Evolutionary conservation across 2,888 invertebrate species (phyloP), one percentile per base, ranked within the genome.

Genomic region (Rhagonycha fulva): DNA sequence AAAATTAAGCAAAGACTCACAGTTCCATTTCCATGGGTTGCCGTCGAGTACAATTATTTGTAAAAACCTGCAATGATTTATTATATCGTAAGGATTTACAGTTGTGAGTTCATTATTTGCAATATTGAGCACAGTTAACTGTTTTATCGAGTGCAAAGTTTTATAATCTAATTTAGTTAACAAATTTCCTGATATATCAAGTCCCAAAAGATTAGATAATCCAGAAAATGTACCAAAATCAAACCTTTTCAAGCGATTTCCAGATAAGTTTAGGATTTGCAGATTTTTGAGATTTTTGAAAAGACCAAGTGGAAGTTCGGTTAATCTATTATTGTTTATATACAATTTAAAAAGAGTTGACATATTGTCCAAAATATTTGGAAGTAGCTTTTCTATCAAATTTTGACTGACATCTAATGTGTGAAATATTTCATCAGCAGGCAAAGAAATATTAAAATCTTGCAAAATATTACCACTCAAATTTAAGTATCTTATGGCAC

Each of bases 21-120:
- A 78, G 24, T 67, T 71, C 78, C 78, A 78, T 5, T 67, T 71
- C 78, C 78, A 78, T 5, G 28, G 66, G 66, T 78, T 78, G 23
- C 69, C 32, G 66, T 73, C 19, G 30, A 78, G 14, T 26, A 61
- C 26, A 28, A 76, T 26, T 14, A 4, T 24, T 14, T 23, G 62
- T 9, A 68, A 62, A 19, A 12, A 0, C 5, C 30, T 72, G 26
- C 66, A 23, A 68, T 70, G 30, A 23, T 72, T 28, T 30, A 63
- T 4, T 62, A 76, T 10, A 70, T 74, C 68, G 23, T 62, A 60
- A 4, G 72, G 67, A 14, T 70, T 70, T 72, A 76, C 30, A 3
- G 72, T 61, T 7, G 71, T 68, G 4, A 78, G 69, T 9, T 71
- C 30, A 70, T 78, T 78, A 62, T 71, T 62, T 19, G 61, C 70